These are phyloP conservation scores for Mirounga angustirostris DNA, from an alignment of 2,113 vertebrate species.

Conservation along the genomic window DNA sequence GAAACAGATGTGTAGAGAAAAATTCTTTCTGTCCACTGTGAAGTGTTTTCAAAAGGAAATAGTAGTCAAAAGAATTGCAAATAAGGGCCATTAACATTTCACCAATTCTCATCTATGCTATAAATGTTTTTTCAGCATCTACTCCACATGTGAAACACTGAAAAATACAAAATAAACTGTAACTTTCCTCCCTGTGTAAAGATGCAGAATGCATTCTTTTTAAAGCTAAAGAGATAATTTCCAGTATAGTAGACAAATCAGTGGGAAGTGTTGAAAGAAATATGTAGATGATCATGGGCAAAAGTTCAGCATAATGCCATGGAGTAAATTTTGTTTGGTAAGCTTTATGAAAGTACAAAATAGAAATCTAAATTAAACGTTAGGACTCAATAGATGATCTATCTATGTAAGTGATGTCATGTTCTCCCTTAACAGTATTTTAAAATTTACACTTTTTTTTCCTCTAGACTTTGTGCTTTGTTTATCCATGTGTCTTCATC, in stretches of 20 bases:
- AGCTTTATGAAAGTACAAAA: slow-evolving; percentile 23
- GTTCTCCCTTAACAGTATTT: neutral
- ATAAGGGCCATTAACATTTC: neutral
- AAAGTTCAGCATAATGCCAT: neutral
- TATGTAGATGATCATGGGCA: neutral
- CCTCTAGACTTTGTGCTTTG: neutral
- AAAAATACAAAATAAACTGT: neutral
- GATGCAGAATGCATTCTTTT: neutral
- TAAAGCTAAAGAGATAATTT: neutral
- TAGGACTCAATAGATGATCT: neutral
- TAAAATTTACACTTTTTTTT: neutral
- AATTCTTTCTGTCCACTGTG: neutral
- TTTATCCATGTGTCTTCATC: neutral
- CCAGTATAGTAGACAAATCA: neutral
- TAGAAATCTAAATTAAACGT: slow-evolving; percentile 24
- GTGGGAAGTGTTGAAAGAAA: neutral
- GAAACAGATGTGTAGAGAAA: neutral
- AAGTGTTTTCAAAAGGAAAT: slow-evolving; percentile 1
- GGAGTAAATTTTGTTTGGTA: neutral
- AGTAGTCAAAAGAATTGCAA: slow-evolving; percentile 6
- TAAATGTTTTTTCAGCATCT: neutral
- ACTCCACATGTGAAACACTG: neutral
- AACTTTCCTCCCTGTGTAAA: neutral
- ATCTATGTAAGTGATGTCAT: neutral
- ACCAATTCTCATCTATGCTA: neutral